Conservation (phyloP, 1,140 invertebrate species). For the Listronotus oregonensis region DNA sequence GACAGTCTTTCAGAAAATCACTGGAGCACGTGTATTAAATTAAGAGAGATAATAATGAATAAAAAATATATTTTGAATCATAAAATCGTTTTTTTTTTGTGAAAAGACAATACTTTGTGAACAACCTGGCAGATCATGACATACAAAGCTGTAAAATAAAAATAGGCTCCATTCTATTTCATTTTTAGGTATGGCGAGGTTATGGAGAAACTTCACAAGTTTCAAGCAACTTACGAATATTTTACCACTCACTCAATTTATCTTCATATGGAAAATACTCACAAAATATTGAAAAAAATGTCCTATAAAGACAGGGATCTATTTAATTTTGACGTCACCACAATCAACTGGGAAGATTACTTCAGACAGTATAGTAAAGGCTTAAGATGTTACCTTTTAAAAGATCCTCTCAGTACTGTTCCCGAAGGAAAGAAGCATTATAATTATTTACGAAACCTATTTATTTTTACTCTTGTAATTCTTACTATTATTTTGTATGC, state of each 20-base stretch:
- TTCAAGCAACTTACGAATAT: constrained; percentile 70
- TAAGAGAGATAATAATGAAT: too few relatives aligned
- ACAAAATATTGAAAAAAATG: constrained; percentile 65
- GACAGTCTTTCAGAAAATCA: too few relatives aligned
- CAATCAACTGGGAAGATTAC: constrained; percentile 66
- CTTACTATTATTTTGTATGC: constrained; percentile 20
- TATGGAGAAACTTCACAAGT: constrained; percentile 74
- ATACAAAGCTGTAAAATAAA: too few relatives aligned
- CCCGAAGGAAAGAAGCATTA: constrained; percentile 36
- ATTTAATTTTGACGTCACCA: constrained; percentile 64
- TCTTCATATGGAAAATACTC: constrained; percentile 71
- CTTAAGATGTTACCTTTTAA: constrained; percentile 63
- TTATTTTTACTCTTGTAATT: constrained; percentile 13
- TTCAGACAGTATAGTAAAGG: constrained; percentile 64
- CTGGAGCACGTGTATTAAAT: too few relatives aligned
- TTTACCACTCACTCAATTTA: constrained; percentile 74
- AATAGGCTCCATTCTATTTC: too few relatives aligned
- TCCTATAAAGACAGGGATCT: constrained; percentile 62
- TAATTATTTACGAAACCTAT: constrained; percentile 11
- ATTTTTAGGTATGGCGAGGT: constrained; percentile 42
- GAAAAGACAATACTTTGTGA: too few relatives aligned
- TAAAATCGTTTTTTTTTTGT: too few relatives aligned
- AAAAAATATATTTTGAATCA: too few relatives aligned
- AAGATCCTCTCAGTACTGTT: constrained; percentile 62
- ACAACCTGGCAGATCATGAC: too few relatives aligned